These are phyloP conservation scores for Mungos mungo DNA, from an alignment of 2,113 vertebrate species.

Conservation along the genomic window DNA sequence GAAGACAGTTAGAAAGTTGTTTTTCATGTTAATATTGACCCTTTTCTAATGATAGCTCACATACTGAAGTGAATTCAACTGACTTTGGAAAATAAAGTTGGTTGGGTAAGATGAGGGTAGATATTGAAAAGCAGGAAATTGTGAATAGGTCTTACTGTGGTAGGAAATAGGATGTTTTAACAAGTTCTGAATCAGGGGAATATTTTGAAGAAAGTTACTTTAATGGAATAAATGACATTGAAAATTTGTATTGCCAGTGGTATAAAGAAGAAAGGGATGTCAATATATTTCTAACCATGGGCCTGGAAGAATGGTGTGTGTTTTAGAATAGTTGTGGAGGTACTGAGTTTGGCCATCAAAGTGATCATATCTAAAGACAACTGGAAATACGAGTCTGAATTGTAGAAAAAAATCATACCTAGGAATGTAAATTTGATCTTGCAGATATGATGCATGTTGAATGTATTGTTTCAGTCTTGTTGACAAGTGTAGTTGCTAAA, in stretches of 20 bases:
- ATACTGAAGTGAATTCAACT: background rate
- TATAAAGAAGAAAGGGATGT: background rate
- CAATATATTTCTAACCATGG: background rate
- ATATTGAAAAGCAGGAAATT: conserved; percentile 5
- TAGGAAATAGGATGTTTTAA: background rate
- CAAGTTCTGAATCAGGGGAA: background rate
- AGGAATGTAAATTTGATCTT: background rate
- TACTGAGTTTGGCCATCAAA: background rate
- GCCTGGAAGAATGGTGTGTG: background rate
- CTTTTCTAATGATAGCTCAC: conserved; percentile 16
- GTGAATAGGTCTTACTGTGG: background rate
- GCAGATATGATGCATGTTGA: background rate
- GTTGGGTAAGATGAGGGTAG: background rate
- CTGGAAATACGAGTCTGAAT: background rate
- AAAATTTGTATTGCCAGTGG: background rate
- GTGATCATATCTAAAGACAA: background rate
- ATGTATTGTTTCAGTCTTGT: background rate
- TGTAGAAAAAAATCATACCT: background rate
- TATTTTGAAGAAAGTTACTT: background rate
- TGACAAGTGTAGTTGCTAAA: background rate
- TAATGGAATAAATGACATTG: background rate
- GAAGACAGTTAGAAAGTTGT: background rate
- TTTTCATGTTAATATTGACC: background rate
- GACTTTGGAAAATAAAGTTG: background rate
- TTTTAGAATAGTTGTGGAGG: conserved; percentile 1